Evolutionary conservation across 2,888 invertebrate genomes (phyloP), one percentile per base, ranked within the genome.

Genomic region (Himalopsyche kuldschensis): DNA sequence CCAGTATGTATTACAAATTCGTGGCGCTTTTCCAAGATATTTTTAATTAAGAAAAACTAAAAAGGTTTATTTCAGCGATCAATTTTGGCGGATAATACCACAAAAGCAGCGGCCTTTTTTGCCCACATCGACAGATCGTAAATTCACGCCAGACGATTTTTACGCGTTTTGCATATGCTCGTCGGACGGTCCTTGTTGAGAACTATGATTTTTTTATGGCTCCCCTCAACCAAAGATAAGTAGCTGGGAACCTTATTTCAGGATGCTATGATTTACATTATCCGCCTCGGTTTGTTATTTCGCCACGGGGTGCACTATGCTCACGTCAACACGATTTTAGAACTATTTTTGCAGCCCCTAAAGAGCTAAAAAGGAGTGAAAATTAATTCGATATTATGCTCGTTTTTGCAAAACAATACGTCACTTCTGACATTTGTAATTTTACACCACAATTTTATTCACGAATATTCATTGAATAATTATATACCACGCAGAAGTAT

Each of bases 161-260:
- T 84, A 84, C 82, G 84, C 75, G 79, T 84, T 85, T 84, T 84
- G 84, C 85, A 84, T 85, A 85, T 84, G 84, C 79, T 84, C 63
- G 46, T 83, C 75, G 55, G 78, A 75, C 75, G 80, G 30, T 75
- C 75, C 31, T 75, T 32, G 55, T 31, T 35, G 46, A 76, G 47
- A 41, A 75, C 82, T 84, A 84, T 85, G 85, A 82, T 83, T 85
- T 85, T 85, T 85, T 84, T 82, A 82, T 76, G 80, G 55, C 47
- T 84, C 79, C 83, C 83, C 82, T 81, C 84, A 80, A 55, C 31
- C 30, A 48, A 31, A 77, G 83, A 79, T 83, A 84, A 84, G 46
- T 48, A 75, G 78, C 75, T 48, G 41, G 63, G 69, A 17, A 69
- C 30, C 78, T 41, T 55, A 15, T 46, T 82, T 46, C 31, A 48